phyloP scores from a whole-genome alignment of 2,113 vertebrate genomes.

The Merops nubicus region DNA sequence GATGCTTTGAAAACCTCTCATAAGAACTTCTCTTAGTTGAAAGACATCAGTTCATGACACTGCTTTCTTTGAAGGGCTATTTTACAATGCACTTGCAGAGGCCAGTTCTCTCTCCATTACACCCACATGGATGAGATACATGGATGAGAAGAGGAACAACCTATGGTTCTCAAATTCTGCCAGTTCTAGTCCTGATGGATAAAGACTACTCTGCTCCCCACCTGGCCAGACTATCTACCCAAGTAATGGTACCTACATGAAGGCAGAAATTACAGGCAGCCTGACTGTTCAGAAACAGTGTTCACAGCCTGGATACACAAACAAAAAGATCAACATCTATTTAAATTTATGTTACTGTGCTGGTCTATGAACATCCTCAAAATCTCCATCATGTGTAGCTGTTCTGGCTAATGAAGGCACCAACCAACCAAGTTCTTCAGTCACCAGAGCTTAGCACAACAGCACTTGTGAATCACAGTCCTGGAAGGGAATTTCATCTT shows the following conservation, averaged over 20 bases:
- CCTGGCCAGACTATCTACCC: not conserved
- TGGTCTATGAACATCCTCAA: not conserved
- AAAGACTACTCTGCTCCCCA: not conserved
- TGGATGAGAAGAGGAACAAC: not conserved
- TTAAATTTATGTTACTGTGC: not conserved
- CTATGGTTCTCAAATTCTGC: not conserved
- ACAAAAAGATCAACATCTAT: not conserved
- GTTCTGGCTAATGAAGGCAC: not conserved
- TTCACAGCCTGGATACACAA: not conserved
- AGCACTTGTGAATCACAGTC: not conserved
- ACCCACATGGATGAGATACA: not conserved
- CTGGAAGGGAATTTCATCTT: not conserved
- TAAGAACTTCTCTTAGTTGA: not conserved
- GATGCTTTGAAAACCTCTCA: not conserved
- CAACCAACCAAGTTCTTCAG: not conserved
- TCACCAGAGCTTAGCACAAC: not conserved
- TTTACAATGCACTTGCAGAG: not conserved
- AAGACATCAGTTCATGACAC: accelerated
- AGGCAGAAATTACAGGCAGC: not conserved
- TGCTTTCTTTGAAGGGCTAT: not conserved
- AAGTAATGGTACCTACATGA: not conserved
- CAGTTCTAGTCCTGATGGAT: not conserved
- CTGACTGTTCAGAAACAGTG: not conserved
- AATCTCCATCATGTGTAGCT: not conserved
- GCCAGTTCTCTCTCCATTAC: not conserved